Base-by-base conservation (phyloP, 2,888 invertebrate species). In the Rutpela maculata region DNA sequence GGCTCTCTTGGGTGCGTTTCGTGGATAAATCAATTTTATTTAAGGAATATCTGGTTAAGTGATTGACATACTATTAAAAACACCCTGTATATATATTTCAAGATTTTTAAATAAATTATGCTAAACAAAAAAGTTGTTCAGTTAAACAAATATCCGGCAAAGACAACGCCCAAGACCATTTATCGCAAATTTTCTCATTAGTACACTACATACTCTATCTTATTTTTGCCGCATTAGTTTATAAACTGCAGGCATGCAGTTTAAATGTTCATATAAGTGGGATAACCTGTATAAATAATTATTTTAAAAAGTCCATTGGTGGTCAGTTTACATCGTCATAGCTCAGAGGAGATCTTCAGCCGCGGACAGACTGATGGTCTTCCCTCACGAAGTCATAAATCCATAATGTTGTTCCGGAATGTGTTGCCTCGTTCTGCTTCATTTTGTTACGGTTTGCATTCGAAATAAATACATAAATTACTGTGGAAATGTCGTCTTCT, bases 401-500 rank as follows among this genome's bases (percentile, higher is more conserved):
- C 68, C 62, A 68, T 56, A 60, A 68, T 38, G 66, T 65, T 73
- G 56, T 72, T 68, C 62, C 68, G 72, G 67, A 76, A 76, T 68
- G 76, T 73, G 72, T 76, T 75, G 65, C 38, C 65, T 63, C 75
- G 75, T 75, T 70, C 75, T 75, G 75, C 75, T 57, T 75, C 75
- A 75, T 75, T 75, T 75, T 75, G 65, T 75, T 70, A 68, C 70
- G 75, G 75, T 70, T 69, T 62, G 75, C 75, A 70, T 75, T 70
- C 22, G 65, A 75, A 75, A 75, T 70, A 75, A 75, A 75, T 70
- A 69, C 75, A 75, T 75, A 75, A 75, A 75, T 75, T 70, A 70
- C 69, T 17, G 17, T 15, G 9, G 55, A 31, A 55, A 55, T 67
- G 67, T 67, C 67, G 67, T 55, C 26, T 22, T 55, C 55, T 22